These are phyloP conservation scores for Chaetoderma sp. DNA, from an alignment of 2,888 invertebrate species.

Conservation along the genomic window DNA sequence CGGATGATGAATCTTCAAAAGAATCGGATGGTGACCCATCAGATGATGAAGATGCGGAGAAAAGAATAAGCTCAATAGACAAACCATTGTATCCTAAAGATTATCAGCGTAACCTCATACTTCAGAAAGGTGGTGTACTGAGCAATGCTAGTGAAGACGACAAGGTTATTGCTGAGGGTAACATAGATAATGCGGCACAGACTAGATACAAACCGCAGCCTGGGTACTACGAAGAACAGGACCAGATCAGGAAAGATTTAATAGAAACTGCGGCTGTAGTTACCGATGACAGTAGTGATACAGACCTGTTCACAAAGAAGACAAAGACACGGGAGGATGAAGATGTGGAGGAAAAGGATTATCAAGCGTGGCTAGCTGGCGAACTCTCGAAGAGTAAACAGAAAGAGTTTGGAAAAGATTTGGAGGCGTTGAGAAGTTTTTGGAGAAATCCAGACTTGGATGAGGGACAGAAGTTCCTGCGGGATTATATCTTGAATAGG, in stretches of 20 bases:
- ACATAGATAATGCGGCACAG: conserved; percentile 41
- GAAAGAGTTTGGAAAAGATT: too few relatives aligned
- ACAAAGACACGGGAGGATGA: too few relatives aligned
- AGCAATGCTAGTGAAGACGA: conserved; percentile 33
- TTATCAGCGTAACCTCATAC: conserved; percentile 81
- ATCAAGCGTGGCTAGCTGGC: too few relatives aligned
- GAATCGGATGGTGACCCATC: neutral
- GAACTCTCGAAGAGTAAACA: too few relatives aligned
- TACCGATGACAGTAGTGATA: too few relatives aligned
- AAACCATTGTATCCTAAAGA: conserved; percentile 78
- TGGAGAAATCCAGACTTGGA: conserved; percentile 88
- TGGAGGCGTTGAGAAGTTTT: conserved; percentile 81
- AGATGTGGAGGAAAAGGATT: too few relatives aligned
- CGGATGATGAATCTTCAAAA: neutral
- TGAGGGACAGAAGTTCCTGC: conserved; percentile 87
- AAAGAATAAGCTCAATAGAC: conserved; percentile 56
- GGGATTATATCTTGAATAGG: conserved; percentile 92
- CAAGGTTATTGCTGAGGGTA: too few relatives aligned
- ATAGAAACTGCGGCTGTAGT: too few relatives aligned
- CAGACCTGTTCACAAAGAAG: too few relatives aligned
- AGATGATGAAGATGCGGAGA: conserved; percentile 67
- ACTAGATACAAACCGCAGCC: conserved; percentile 43
- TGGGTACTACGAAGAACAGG: conserved; percentile 78
- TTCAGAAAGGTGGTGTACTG: conserved; percentile 75
- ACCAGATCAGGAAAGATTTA: conserved; percentile 76